Evolutionary conservation across 2,888 invertebrate species (phyloP).

Genomic region (Phalera bucephala): DNA sequence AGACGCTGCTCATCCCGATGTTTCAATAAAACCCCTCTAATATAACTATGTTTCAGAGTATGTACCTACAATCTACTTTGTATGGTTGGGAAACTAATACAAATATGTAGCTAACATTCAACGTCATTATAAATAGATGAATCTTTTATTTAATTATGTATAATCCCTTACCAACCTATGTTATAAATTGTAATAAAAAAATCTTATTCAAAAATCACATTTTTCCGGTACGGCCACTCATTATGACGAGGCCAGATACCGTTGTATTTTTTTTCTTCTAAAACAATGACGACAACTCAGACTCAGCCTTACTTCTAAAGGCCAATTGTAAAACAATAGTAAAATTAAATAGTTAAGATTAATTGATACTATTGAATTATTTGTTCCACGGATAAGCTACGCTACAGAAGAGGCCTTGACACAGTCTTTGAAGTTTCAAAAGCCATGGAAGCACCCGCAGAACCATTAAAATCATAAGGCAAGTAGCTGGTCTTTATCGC

Average conservation of each 20-base stretch:
- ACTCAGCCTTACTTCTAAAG: constrained; percentile 44
- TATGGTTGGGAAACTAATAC: too few species aligned
- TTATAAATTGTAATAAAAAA: too few species aligned
- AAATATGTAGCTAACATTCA: too few species aligned
- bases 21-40: constrained; percentile 27
- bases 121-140: too few species aligned
- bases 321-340: constrained; percentile 58
- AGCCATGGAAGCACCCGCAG: neutral
- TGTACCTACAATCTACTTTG: too few species aligned
- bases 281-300: constrained; percentile 42
- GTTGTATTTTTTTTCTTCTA: constrained; percentile 25
- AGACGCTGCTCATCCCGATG: constrained; percentile 29
- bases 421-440: constrained; percentile 43
- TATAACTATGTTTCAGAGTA: neutral
- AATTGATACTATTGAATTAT: constrained; percentile 56
- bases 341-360: constrained; percentile 52
- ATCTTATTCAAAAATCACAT: constrained; percentile 11
- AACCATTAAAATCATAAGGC: too few species aligned
- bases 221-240: constrained; percentile 25
- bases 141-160: too few species aligned
- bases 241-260: constrained; percentile 26
- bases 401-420: constrained; percentile 56
- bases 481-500: too few species aligned
- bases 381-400: constrained; percentile 52
- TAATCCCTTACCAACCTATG: too few species aligned